Evolutionary conservation across 2,797 vertebrate species (phyloP), one percentile per base, ranked within the genome.

Genomic region (Alectoris magna): DNA sequence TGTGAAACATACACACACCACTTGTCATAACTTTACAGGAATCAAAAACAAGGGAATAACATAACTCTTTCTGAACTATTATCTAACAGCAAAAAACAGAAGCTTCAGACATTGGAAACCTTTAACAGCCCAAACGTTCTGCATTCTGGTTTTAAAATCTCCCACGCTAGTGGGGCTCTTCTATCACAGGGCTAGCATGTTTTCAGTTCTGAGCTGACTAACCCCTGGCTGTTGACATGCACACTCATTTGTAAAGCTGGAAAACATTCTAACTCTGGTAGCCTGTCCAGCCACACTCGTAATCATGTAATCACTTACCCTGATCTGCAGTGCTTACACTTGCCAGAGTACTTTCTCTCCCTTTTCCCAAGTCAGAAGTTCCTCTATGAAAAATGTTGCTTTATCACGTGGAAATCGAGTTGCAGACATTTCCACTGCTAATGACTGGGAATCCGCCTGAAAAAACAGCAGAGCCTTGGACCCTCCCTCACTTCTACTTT

Each of bases 11-110:
- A 38, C 26, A 17, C 10, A 18, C 16, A 62, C 59, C 76, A 56
- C 58, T 87, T 68, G 22, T 43, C 49, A 11, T 88, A 91, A 46
- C 92, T 96, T 95, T 93, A 95, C 94, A 96, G 93, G 92, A 93
- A 90, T 77, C 91, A 83, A 95, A 91, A 94, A 44, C 85, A 38
- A 63, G 56, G 74, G 80, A 26, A 79, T 46, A 82, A 27, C 53
- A 22, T 86, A 95, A 95, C 43, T 93, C 87, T 71, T 84, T 62
- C 60, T 77, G 53, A 90, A 55, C 69, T 68, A 84, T 66, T 86
- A 90, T 82, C 91, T 87, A 84, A 75, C 48, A 84, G 80, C 77
- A 90, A 77, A 88, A 95, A 93, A 92, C 85, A 87, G 85, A 76
- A 92, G 74, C 58, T 91, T 66, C 46, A 46, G 75, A 82, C 18